Evolutionary conservation across 1,140 invertebrate species (phyloP), one percentile per base, ranked within the genome.

Genomic region (Hylaeus volcanicus): DNA sequence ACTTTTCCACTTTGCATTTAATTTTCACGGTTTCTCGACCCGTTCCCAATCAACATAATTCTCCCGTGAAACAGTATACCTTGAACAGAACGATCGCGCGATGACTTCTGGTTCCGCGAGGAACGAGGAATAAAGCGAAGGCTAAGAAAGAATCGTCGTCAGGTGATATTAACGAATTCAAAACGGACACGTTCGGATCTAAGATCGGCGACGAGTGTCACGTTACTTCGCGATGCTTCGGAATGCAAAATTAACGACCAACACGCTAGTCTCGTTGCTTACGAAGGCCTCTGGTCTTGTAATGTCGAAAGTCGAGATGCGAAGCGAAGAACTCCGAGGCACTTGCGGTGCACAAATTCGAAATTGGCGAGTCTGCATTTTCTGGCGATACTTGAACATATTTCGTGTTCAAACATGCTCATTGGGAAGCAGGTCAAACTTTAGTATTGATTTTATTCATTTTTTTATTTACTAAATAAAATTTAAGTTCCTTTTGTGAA

Each of bases 191-290:
- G 80, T 76, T 72, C 65, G 51, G 73, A 76, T 64, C 61, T 79
- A 76, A 86, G 60, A 84, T 70, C 64, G 61, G 74, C 63, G 72
- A 66, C 56, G 39, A 74, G 69, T 58, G 58, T 74, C 78, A 77
- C 73, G 74, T 78, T 75, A 76, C 72, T 45, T 77, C 74, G 74
- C 64, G 74, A 84, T 70, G 78, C 63, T 73, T 64, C 84, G 58
- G 74, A 84, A 84, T 86, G 74, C 71, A 84, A 84, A 86, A 84
- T 86, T 66, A 79, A 70, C 60, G 72, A 71, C 26, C 65, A 51
- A 79, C 65, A 56, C 55, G 76, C 65, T n/a, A 14, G 69, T 70
- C 70, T 56, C 66, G 68, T 73, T 79, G 71, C 71, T 83, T 72
- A 80, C 76, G 74, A 73, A 80, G 73, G 76, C 37, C 74, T 65